A percentile compares a stretch with the other conserved stretches of the same genome.
phyloP scores from a whole-genome alignment of 2,797 vertebrate genomes.

The Notolepis coatsorum region DNA sequence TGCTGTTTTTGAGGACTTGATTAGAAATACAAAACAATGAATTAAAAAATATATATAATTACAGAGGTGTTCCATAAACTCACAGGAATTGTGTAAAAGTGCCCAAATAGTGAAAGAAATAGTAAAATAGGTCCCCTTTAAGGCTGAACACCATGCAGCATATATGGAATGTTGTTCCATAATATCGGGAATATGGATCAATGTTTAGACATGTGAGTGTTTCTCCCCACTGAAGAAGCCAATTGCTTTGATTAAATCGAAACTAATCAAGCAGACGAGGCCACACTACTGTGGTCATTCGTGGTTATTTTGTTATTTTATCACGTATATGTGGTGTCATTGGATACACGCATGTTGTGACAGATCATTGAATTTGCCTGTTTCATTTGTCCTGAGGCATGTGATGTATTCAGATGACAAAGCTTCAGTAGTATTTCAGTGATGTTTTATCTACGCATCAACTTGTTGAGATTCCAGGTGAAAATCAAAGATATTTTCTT shows the following conservation, averaged over 20 bases:
- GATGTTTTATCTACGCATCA: conserved; percentile 13
- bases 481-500: neutral
- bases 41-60: no score
- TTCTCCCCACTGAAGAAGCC: neutral
- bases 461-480: conserved; percentile 22
- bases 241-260: neutral
- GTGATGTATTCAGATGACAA: conserved; percentile 65
- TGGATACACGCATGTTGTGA: conserved; percentile 73
- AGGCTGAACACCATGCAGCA: neutral
- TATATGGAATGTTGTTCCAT: neutral
- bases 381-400: conserved; percentile 67
- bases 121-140: no score
- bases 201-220: neutral
- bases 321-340: conserved; percentile 14
- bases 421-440: conserved; percentile 17
- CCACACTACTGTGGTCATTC: neutral
- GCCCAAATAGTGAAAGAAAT: no score
- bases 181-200: neutral
- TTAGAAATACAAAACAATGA: no score
- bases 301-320: conserved; percentile 11
- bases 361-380: conserved; percentile 53
- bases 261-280: neutral
- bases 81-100: no score
- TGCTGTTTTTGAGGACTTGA: no score
- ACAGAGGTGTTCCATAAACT: no score